These are phyloP conservation scores for Brachionus angularis DNA, from an alignment of 1,140 invertebrate species.

Conservation along the genomic window DNA sequence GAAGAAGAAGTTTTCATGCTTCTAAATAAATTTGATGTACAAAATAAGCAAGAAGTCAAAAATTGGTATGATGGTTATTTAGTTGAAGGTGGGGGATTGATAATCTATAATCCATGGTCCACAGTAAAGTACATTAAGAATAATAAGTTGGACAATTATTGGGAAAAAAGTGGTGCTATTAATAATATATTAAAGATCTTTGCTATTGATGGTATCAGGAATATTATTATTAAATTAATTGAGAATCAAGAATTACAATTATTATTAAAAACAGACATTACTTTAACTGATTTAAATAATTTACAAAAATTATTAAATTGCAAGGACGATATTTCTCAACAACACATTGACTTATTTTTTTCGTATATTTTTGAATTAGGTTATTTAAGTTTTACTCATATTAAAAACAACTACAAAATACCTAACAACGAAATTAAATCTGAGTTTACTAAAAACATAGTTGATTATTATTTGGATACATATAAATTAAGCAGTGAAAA, in stretches of 20 bases:
- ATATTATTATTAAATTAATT: too few relatives aligned
- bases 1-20: not conserved
- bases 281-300: not conserved
- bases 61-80: slow-evolving; percentile 1
- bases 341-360: not conserved
- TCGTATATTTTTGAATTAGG: too few relatives aligned
- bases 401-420: not conserved
- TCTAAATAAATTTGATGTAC: not conserved
- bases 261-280: not conserved
- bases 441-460: not conserved
- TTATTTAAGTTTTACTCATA: not conserved
- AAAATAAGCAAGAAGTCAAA: not conserved
- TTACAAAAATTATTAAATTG: not conserved
- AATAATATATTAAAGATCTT: not conserved
- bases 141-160: not conserved
- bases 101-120: not conserved
- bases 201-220: not conserved
- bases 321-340: not conserved
- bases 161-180: not conserved
- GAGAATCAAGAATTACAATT: not conserved
- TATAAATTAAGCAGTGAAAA: not conserved
- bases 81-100: not conserved
- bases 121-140: not conserved
- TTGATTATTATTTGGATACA: not conserved
- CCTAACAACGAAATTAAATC: not conserved